Evolutionary conservation across 2,113 vertebrate species (phyloP).

Genomic region (Sebastes fasciatus): DNA sequence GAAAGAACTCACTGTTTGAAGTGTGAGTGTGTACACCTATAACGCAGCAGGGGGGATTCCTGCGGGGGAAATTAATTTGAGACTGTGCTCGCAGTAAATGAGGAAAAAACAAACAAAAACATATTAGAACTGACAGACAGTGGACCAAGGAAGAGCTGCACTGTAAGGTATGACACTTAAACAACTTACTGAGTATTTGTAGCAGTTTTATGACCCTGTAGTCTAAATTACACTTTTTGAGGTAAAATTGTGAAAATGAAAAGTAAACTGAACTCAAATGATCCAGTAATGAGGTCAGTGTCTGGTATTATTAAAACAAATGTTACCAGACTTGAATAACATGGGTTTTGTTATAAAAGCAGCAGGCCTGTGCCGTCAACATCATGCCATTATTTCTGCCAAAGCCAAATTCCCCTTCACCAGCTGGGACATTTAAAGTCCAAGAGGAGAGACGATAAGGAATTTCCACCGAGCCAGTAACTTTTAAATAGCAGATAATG

Average conservation of each 20-base stretch:
- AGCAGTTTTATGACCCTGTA: slow-evolving; percentile 9
- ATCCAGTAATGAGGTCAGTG: background rate
- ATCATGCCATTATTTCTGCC: background rate
- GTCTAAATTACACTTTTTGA: slow-evolving; percentile 22
- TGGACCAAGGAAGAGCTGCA: slow-evolving; percentile 28
- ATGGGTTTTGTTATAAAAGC: background rate
- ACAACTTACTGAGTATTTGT: slow-evolving; percentile 19
- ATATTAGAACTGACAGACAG: slow-evolving; percentile 41
- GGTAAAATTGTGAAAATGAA: slow-evolving; percentile 37
- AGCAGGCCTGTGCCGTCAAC: slow-evolving; percentile 8
- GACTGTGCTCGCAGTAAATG: slow-evolving; percentile 21
- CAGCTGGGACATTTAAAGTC: slow-evolving; percentile 18
- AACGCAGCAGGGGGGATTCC: slow-evolving; percentile 25
- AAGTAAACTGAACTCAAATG: slow-evolving; percentile 17
- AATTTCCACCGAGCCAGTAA: slow-evolving; percentile 10
- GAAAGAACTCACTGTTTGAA: slow-evolving; percentile 9
- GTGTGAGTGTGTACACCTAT: slow-evolving; percentile 9
- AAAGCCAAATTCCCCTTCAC: slow-evolving; percentile 15
- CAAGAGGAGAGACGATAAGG: slow-evolving; percentile 6
- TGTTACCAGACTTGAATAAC: background rate
- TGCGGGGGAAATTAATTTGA: slow-evolving; percentile 44
- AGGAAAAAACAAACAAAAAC: slow-evolving; percentile 60
- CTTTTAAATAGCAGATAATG: slow-evolving; percentile 33
- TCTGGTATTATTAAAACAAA: background rate
- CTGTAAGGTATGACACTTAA: background rate